Base-by-base conservation (phyloP, 2,797 vertebrate genomes). In the Amniataba percoides region DNA sequence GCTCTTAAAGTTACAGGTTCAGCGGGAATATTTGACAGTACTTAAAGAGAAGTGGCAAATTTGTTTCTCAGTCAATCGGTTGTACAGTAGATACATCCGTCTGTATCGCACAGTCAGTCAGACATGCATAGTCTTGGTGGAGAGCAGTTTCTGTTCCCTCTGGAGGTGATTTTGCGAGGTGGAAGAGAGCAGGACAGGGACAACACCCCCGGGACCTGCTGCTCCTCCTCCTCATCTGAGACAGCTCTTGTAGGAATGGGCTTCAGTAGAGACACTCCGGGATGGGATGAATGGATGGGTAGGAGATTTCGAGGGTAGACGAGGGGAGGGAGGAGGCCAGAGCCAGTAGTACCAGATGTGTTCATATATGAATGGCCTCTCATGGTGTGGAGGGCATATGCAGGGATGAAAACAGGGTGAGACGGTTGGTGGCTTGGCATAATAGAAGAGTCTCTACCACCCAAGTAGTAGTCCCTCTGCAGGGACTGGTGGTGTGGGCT, bases 81-180 rank as follows among this genome's bases (percentile, higher is more conserved):
- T 68, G 21, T 49, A 6, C 18, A 25, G 48, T 34, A 46, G 40
- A 71, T 15, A 21, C 4, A 21, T 4, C 15, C 8, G 1, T 59
- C 1, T 58, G 3, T 49, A 23, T 39, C 15, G 3, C 19, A 48
- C 66, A 49, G 19, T 86, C 84, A 94, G 67, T 93, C 81, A 5
- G 88, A 90, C 9, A 79, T 48, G 31, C 82, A 84, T 56, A 89
- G 71, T 56, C 74, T 84, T 27, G 43, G 58, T 42, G 83, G 71
- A 31, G 78, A 76, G 18, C 40, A n/a, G 31, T 27, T 67, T 70
- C 34, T 84, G n/a, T 58, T 62, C 36, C 15, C 69, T 77, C 61
- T 82, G 21, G 56, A 83, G 52, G 91, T 87, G 60, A 95, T 89
- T 86, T 96, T 97, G 82, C 93, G 92, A 14, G 95, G 95, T 60